These are phyloP conservation scores for Myathropa florea DNA, from an alignment of 2,888 invertebrate species.

Conservation along the genomic window DNA sequence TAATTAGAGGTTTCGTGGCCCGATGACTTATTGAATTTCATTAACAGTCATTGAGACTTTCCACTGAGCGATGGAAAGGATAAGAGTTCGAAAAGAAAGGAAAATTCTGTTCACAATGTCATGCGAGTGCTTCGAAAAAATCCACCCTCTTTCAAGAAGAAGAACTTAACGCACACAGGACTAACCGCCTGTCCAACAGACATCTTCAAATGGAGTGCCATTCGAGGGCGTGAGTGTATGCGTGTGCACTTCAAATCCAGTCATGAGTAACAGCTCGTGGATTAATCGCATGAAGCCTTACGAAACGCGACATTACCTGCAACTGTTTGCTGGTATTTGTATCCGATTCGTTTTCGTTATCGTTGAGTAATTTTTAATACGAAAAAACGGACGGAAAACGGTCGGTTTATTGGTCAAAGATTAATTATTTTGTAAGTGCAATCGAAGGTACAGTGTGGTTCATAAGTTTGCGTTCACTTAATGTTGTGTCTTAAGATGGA, in stretches of 20 bases:
- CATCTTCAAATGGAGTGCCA: neutral
- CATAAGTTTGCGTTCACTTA: neutral
- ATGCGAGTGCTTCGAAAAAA: neutral
- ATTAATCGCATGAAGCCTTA: too few relatives aligned
- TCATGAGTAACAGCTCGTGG: neutral
- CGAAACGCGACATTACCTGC: neutral
- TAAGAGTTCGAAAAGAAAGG: neutral
- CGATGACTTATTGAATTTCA: slow-evolving; percentile 29
- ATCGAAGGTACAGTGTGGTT: neutral
- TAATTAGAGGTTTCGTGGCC: slow-evolving; percentile 45
- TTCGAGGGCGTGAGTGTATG: neutral
- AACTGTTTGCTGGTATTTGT: neutral
- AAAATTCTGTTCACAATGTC: neutral
- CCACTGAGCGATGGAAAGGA: neutral
- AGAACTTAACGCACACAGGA: neutral
- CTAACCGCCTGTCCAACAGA: neutral
- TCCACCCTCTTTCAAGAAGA: neutral
- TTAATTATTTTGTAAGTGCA: neutral
- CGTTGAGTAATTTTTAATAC: neutral
- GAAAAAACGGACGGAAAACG: neutral
- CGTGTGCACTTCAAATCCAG: neutral
- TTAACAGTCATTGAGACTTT: slow-evolving; percentile 16
- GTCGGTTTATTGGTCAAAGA: slow-evolving; percentile 10
- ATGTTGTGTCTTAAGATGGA: too few relatives aligned
- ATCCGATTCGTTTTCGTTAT: neutral